These are phyloP conservation scores for Agrochola lota DNA, from an alignment of 2,888 invertebrate genomes.

Conservation along the genomic window DNA sequence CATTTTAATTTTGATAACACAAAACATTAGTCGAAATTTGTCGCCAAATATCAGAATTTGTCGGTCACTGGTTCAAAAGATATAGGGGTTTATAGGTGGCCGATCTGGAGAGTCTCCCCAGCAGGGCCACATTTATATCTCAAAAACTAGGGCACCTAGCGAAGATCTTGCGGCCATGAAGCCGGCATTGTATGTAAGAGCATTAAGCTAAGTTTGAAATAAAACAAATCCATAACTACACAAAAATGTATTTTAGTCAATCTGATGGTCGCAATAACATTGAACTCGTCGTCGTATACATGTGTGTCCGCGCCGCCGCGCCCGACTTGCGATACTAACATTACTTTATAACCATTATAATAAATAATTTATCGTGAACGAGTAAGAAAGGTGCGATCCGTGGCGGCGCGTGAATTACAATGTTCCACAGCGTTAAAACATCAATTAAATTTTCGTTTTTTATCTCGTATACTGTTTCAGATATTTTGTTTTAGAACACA, in stretches of 20 bases:
- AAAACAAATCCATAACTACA: constrained; percentile 86
- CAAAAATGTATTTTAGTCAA: constrained; percentile 90
- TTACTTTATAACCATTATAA: constrained; percentile 67
- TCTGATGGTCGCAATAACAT: constrained; percentile 90
- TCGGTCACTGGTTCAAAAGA: too few species aligned
- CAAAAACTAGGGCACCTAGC: too few species aligned
- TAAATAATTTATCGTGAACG: constrained; percentile 76
- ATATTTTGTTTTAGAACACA: constrained; percentile 90
- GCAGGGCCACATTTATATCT: too few species aligned
- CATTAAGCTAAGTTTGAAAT: too few species aligned
- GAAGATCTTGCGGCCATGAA: too few species aligned
- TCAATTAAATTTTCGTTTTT: constrained; percentile 80
- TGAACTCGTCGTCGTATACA: constrained; percentile 89
- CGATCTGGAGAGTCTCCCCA: too few species aligned
- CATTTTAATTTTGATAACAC: too few species aligned
- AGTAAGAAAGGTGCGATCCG: constrained; percentile 67
- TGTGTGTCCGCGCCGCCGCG: constrained; percentile 83
- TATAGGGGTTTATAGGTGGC: too few species aligned
- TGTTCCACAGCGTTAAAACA: constrained; percentile 81
- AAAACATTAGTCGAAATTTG: too few species aligned
- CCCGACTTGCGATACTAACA: constrained; percentile 68
- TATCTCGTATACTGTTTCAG: constrained; percentile 90
- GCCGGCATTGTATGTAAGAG: too few species aligned
- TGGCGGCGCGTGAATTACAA: constrained; percentile 80
- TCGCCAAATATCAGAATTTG: too few species aligned